Percentiles rank a stretch among this genome's conserved stretches.
Evolutionary conservation across 2,797 vertebrate species (phyloP).

Genomic region (Crocidura indochinensis): DNA sequence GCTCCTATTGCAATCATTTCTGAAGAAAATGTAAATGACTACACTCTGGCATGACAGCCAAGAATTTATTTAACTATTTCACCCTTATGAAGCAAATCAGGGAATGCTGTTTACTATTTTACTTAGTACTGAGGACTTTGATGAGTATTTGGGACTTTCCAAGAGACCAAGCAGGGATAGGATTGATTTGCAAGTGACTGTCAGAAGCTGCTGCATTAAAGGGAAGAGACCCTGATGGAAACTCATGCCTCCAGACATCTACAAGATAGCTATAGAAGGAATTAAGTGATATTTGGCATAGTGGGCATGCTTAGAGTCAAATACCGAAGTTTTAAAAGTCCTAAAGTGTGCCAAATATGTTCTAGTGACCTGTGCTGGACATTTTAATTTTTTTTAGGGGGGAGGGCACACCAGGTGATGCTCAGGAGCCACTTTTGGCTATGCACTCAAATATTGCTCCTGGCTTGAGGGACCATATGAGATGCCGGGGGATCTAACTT

Average conservation of each 20-base stretch:
- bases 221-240: neutral
- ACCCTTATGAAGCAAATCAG: slow-evolving; percentile 4
- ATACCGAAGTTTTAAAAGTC: neutral
- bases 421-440: no score
- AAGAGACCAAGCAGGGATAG: neutral
- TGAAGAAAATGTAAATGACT: neutral
- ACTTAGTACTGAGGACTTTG: neutral
- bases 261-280: neutral
- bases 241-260: neutral
- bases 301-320: neutral
- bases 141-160: slow-evolving; percentile 1
- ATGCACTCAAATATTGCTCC: no score
- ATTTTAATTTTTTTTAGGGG: neutral
- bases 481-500: no score
- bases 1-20: neutral
- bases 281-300: neutral
- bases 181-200: neutral
- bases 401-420: no score
- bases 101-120: neutral
- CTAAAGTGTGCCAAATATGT: neutral
- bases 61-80: neutral
- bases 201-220: neutral
- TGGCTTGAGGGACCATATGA: no score
- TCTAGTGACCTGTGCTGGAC: neutral
- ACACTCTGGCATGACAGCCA: neutral